Conservation (phyloP, 2,113 vertebrate species). For the Okapia johnstoni region DNA sequence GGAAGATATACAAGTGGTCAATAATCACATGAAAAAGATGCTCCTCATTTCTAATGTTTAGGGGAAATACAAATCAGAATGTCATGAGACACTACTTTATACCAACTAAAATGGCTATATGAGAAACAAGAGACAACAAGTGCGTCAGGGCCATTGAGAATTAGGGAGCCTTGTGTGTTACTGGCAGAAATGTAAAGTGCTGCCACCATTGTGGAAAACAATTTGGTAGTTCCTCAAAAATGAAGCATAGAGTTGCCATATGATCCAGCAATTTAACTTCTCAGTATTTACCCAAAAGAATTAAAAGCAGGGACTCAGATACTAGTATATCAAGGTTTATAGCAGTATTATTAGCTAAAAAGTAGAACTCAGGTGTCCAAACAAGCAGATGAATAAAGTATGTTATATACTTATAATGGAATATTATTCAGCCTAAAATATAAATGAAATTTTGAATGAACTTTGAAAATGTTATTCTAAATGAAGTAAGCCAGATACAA, state of each 20-base stretch:
- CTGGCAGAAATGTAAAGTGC: neutral
- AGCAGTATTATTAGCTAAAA: neutral
- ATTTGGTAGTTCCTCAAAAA: neutral
- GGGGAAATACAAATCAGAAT: neutral
- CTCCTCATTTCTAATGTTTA: neutral
- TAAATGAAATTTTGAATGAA: neutral
- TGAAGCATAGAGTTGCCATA: neutral
- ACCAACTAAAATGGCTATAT: neutral
- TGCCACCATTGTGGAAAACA: neutral
- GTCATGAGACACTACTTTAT: neutral
- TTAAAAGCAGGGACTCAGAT: neutral
- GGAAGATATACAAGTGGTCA: neutral
- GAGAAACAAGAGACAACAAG: neutral
- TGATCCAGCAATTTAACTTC: neutral
- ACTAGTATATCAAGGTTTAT: neutral
- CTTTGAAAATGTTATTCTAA: neutral
- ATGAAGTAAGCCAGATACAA: neutral
- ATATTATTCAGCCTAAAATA: neutral
- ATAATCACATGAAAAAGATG: neutral
- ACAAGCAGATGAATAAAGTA: neutral
- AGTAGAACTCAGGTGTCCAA: neutral
- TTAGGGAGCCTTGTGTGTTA: neutral
- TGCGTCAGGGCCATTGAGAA: neutral
- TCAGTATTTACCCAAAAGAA: neutral
- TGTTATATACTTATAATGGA: neutral